These are phyloP conservation scores for Apis florea DNA, from an alignment of 1,140 invertebrate species.

Conservation along the genomic window DNA sequence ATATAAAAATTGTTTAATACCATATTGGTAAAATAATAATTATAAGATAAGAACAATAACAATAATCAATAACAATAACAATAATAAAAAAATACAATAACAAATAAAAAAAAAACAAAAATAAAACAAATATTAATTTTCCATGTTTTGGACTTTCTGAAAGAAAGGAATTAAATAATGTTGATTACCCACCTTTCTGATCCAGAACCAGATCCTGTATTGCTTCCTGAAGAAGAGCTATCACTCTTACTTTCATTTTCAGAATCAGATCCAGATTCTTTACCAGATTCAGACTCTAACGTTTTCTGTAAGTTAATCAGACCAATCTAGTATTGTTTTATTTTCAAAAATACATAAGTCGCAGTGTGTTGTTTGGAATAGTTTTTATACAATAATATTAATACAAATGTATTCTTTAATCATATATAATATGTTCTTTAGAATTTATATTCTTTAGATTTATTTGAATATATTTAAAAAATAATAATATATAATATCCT, in stretches of 20 bases:
- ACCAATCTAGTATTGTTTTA: conserved; percentile 39
- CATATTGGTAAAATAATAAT: neutral
- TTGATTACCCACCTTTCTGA: conserved; percentile 82
- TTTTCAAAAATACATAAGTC: conserved; percentile 5
- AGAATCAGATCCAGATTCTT: conserved; percentile 84
- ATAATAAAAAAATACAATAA: neutral
- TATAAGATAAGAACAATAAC: no score
- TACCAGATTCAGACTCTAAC: conserved; percentile 83
- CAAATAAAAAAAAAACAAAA: neutral
- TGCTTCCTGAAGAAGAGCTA: conserved; percentile 82
- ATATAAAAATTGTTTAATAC: conserved; percentile 15
- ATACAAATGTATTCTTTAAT: neutral
- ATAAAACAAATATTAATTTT: neutral
- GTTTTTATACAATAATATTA: conserved; percentile 8
- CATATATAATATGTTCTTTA: neutral
- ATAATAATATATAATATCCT: neutral
- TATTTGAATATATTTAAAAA: neutral
- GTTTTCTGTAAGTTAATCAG: conserved; percentile 81
- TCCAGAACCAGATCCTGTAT: conserved; percentile 81
- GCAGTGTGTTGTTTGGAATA: conserved; percentile 71
- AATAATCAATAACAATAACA: no score
- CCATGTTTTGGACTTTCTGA: conserved; percentile 41
- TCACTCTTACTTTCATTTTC: conserved; percentile 83
- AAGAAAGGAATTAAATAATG: conserved; percentile 27
- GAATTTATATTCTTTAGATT: neutral